phyloP scores from a whole-genome alignment of 2,888 invertebrate genomes.

The Vesta saturnalis region DNA sequence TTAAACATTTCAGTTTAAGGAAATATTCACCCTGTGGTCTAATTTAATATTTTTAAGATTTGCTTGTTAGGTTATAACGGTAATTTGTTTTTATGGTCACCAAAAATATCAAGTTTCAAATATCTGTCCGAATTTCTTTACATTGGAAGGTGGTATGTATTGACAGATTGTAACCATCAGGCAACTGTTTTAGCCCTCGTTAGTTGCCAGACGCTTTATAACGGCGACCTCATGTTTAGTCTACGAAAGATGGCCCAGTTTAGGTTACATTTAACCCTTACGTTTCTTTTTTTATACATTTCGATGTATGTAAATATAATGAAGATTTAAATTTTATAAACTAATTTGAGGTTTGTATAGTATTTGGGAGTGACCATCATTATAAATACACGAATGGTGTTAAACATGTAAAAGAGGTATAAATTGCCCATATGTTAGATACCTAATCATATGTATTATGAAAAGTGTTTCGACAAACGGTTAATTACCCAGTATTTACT shows the following conservation, averaged over 20 bases:
- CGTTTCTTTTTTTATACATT: neutral
- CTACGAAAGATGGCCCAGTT: constrained; percentile 46
- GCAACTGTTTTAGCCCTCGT: constrained; percentile 55
- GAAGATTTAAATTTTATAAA: too few relatives aligned
- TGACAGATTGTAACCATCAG: constrained; percentile 63
- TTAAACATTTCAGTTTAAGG: too few relatives aligned
- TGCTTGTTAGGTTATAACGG: neutral
- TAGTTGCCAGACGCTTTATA: constrained; percentile 47
- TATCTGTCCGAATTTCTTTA: constrained; percentile 25
- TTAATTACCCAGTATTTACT: constrained; percentile 33
- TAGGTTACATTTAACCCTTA: constrained; percentile 27
- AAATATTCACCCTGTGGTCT: neutral
- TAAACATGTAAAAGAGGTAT: constrained; percentile 26
- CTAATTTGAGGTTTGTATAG: too few relatives aligned
- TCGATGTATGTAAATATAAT: too few relatives aligned
- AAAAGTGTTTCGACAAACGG: constrained; percentile 39
- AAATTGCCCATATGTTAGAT: constrained; percentile 31
- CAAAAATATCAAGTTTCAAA: constrained; percentile 10
- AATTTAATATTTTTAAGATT: neutral
- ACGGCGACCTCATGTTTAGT: constrained; percentile 56
- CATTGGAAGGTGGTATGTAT: constrained; percentile 50
- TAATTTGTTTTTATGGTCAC: constrained; percentile 2
- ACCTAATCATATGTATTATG: constrained; percentile 30
- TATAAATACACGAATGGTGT: constrained; percentile 4
- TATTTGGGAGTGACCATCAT: constrained; percentile 17